Base-by-base conservation (phyloP, 2,888 invertebrate genomes). In the Morpho helenor region DNA sequence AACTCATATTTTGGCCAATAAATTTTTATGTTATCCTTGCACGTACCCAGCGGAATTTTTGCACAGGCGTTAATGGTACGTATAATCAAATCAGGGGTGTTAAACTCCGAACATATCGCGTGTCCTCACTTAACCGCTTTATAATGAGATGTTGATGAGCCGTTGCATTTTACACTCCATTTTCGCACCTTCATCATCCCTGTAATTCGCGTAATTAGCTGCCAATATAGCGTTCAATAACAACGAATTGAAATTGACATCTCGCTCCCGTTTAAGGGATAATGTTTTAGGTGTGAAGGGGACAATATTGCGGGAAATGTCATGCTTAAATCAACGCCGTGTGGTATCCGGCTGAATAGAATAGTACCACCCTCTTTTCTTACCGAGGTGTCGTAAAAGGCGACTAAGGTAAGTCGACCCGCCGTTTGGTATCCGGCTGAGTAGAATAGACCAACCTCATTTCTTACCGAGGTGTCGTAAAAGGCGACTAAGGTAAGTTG, bases 121-220 rank as follows among this genome's bases (percentile, higher is more conserved):
- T 68, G 68, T 66, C 64, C 55, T 60, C 61, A 56, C 53, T 54
- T 63, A 67, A 66, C 66, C 60, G 64, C 58, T 65, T 56, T 61
- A 66, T 73, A 73, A 73, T 73, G 66, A 71, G 67, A 67, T 66
- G 66, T 57, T 71, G 69, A 73, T 72, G 68, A 66, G 60, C 60
- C 68, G 66, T 68, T 71, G 67, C 71, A 71, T 76, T 81, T 80
- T 82, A 80, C 87, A 86, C 86, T 78, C 78, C 84, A 86, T 87
- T 82, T 84, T 84, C 79, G 78, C 86, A 80, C 82, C 80, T 82
- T 68, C 69, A 69, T 71, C 72, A 66, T 70, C 76, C 77, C 80
- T 79, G 75, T 84, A 82, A 87, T 87, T 82, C 75, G 50, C 70
- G 63, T 72, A 78, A 84, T 85, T 82, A 82, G 73, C 57, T 62